Base-by-base conservation (phyloP, 2,888 invertebrate genomes). In the Sinhomidia bicolor region DNA sequence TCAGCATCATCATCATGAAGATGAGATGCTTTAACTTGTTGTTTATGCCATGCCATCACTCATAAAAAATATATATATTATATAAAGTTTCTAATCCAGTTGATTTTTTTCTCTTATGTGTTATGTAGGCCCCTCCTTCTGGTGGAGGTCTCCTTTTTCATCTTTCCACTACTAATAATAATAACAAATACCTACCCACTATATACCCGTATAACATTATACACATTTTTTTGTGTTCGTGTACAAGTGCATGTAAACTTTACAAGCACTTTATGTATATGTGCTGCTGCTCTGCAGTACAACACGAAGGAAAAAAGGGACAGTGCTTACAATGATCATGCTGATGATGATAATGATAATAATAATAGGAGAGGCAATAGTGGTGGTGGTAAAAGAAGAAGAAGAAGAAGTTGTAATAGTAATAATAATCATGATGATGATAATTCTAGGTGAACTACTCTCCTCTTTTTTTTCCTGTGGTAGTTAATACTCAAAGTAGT, bases 101-200 rank as follows among this genome's bases (percentile, higher is more conserved):
- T 86, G 85, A 90, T 89, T 68, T 84, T 89, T 89, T 84, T 65
- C 14, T 47, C 51, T 68, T 17, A 79, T 65, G 41, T 68, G 47
- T 87, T 79, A 29, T 89, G n/a, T 95, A 97, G 96, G 91, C 91
- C 71, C 92, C 92, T 89, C 97, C 97, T 91, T 98, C 97, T 93
- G 96, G 97, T 91, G 97, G 97, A 54, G 98, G 98, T 94, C 60
- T 86, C 76, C 9, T 14, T 41, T 79, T 78, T 68, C n/a, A 80
- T 17, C 47, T 57, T 60, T 54, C 5, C 17, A 12, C 36, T 86
- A 65, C 68, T 17, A 36, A 32, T 36, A n/a, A n/a, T n/a, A n/a
- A n/a, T n/a, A n/a, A n/a, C n/a, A 36, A 29, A 57, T 54, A 74
- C 41, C 17, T 74, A 83, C 68, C 68, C 44, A 36, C 12, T 36